Conservation (phyloP, 2,888 invertebrate species). For the Lagria hirta region DNA sequence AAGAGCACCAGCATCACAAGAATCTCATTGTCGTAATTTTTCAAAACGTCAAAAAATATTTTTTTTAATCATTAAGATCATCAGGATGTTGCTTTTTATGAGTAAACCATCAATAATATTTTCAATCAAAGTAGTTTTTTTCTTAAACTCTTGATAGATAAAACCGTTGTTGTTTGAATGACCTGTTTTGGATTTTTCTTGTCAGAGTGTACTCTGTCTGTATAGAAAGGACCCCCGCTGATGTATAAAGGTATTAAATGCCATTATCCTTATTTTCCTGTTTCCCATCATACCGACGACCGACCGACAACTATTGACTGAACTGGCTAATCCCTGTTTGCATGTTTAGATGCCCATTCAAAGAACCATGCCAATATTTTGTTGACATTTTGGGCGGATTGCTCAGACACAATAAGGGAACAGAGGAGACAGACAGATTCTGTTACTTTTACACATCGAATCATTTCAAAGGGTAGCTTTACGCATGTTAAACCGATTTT, state of each 20-base stretch:
- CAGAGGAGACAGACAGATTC: slow-evolving; percentile 32
- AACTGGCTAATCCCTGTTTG: slow-evolving; percentile 23
- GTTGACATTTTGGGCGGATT: slow-evolving; percentile 48
- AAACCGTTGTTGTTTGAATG: too few species aligned
- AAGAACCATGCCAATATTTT: slow-evolving; percentile 48
- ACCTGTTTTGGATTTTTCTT: too few species aligned
- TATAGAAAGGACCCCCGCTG: too few species aligned
- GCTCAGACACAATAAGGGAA: slow-evolving; percentile 42
- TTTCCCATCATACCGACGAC: slow-evolving; percentile 12
- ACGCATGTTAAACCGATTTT: slow-evolving; percentile 37
- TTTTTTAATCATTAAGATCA: too few species aligned
- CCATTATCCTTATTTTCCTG: slow-evolving; percentile 25
- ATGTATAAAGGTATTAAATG: slow-evolving; percentile 17
- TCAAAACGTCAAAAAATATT: too few species aligned
- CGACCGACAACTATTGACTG: slow-evolving; percentile 4
- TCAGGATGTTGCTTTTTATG: too few species aligned
- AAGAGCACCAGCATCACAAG: too few species aligned
- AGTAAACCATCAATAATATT: too few species aligned
- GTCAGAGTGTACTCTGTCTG: too few species aligned
- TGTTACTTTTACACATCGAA: slow-evolving; percentile 44
- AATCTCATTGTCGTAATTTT: too few species aligned
- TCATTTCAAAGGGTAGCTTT: slow-evolving; percentile 43
- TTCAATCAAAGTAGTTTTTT: too few species aligned
- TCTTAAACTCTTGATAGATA: too few species aligned
- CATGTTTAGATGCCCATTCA: slow-evolving; percentile 26